A percentile compares a stretch with the other conserved stretches of the same genome.
phyloP scores from a whole-genome alignment of 1,140 invertebrate species.

The Glomeris maerens region DNA sequence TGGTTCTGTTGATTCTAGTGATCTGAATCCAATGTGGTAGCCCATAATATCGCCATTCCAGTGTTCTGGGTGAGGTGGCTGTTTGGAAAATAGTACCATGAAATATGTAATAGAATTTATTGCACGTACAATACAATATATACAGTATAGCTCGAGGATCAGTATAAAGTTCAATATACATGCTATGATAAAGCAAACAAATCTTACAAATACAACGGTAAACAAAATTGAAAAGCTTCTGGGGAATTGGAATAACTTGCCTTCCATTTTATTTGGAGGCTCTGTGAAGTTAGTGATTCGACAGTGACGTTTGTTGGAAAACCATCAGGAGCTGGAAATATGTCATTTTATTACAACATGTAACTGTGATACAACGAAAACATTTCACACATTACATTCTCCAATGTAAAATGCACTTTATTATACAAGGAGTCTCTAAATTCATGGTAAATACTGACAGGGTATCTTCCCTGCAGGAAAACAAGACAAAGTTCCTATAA shows the following conservation, averaged over 20 bases:
- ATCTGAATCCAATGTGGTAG: slow-evolving; percentile 37
- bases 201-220: too few species aligned
- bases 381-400: background rate
- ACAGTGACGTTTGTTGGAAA: slow-evolving; percentile 51
- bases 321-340: slow-evolving; percentile 32
- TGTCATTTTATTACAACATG: background rate
- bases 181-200: too few species aligned
- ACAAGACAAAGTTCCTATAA: too few species aligned
- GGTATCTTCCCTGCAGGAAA: too few species aligned
- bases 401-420: background rate
- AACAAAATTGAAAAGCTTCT: too few species aligned
- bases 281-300: slow-evolving; percentile 77
- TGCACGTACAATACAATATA: too few species aligned
- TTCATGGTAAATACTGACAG: too few species aligned
- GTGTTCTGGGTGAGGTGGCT: slow-evolving; percentile 12
- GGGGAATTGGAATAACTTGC: too few species aligned
- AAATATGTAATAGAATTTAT: too few species aligned
- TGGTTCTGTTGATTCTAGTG: slow-evolving; percentile 25
- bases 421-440: background rate
- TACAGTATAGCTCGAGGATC: too few species aligned
- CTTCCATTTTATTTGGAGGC: slow-evolving; percentile 85
- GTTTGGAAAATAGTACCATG: too few species aligned
- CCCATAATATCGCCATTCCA: slow-evolving; percentile 33
- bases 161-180: too few species aligned
- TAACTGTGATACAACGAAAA: background rate